Conservation (phyloP, 2,797 vertebrate genomes). For the Monodelphis domestica region DNA sequence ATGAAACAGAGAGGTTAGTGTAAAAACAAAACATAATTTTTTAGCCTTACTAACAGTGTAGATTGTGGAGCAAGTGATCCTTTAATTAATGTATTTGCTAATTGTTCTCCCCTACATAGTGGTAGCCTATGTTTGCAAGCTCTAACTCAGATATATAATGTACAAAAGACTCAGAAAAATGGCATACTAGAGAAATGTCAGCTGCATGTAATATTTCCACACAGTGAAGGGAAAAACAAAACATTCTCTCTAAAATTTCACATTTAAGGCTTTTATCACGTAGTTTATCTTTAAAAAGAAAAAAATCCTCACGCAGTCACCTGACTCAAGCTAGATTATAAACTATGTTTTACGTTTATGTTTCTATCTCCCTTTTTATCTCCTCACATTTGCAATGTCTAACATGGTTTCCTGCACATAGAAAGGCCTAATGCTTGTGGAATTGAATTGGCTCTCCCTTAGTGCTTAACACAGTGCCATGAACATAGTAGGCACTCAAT, state of each 20-base stretch:
- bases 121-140: neutral
- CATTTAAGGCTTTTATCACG: neutral
- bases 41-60: slow-evolving; percentile 24
- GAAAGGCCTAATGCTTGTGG: neutral
- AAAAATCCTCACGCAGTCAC: neutral
- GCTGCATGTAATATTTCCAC: neutral
- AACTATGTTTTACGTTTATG: neutral
- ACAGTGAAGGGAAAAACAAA: neutral
- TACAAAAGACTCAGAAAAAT: neutral
- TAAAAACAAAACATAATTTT: slow-evolving; percentile 24
- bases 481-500: neutral
- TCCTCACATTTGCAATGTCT: neutral
- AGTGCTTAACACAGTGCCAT: neutral
- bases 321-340: neutral
- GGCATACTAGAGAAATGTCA: neutral
- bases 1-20: neutral
- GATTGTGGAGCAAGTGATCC: neutral
- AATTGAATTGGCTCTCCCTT: neutral
- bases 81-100: slow-evolving; percentile 35
- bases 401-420: neutral
- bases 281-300: neutral
- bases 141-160: neutral
- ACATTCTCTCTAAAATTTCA: neutral
- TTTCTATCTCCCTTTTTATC: neutral
- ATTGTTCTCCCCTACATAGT: slow-evolving; percentile 37